Percentiles rank a stretch among this genome's conserved stretches.
These are phyloP conservation scores for Dreissena rostriformis DNA, from an alignment of 1,140 invertebrate species.

Conservation along the genomic window DNA sequence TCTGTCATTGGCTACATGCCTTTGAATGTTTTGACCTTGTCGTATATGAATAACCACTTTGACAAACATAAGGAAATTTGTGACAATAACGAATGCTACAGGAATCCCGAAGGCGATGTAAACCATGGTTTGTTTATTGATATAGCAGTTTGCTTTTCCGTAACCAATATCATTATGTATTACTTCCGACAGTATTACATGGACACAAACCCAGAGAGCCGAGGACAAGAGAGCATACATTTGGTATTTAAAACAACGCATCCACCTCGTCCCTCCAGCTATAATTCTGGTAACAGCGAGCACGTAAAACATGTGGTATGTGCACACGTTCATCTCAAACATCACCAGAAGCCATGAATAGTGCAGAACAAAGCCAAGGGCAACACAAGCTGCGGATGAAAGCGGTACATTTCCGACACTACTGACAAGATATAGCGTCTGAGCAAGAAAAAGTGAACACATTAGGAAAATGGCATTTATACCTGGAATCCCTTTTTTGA, in stretches of 20 bases:
- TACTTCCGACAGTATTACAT: not conserved
- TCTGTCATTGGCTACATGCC: conserved; percentile 14
- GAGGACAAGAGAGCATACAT: not conserved
- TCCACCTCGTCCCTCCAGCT: not conserved
- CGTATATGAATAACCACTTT: conserved; percentile 11
- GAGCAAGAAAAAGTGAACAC: not conserved
- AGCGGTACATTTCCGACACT: not conserved
- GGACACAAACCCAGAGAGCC: not conserved
- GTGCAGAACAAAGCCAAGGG: conserved; percentile 6
- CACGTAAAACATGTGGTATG: conserved; percentile 37
- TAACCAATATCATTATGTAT: conserved; percentile 13
- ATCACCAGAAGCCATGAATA: not conserved
- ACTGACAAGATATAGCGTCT: conserved; percentile 5
- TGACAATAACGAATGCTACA: conserved; percentile 13
- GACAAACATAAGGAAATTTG: conserved; percentile 36
- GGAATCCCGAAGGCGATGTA: conserved; percentile 32
- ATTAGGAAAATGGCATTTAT: conserved; percentile 13
- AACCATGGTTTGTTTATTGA: conserved; percentile 1
- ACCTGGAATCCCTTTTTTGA: conserved; percentile 19
- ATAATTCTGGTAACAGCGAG: not conserved
- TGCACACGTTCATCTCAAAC: conserved; percentile 44
- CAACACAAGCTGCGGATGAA: not conserved
- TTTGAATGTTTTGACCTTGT: not conserved
- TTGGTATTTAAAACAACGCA: not conserved
- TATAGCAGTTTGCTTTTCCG: conserved; percentile 34